These are phyloP conservation scores for Sapayoa aenigma DNA, from an alignment of 2,113 vertebrate genomes.

Conservation along the genomic window DNA sequence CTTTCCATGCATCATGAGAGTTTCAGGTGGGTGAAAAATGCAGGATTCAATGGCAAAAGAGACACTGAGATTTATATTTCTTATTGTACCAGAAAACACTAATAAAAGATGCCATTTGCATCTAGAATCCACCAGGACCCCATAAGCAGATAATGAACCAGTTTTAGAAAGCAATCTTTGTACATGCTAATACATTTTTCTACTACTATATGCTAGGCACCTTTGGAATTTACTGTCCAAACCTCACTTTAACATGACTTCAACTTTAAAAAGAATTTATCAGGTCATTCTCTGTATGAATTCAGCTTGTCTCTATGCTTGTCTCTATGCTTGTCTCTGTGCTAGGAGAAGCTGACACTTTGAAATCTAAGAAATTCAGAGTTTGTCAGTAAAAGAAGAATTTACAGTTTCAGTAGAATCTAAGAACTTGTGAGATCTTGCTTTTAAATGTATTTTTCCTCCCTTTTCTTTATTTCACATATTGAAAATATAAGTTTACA, in stretches of 20 bases:
- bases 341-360: not conserved
- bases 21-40: not conserved
- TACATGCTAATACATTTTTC: not conserved
- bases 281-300: conserved; percentile 2
- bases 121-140: not conserved
- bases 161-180: not conserved
- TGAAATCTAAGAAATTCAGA: not conserved
- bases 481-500: not conserved
- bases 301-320: not conserved
- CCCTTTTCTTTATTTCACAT: not conserved
- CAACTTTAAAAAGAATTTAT: conserved; percentile 8
- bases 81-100: not conserved
- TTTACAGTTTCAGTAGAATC: not conserved
- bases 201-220: not conserved
- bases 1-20: not conserved
- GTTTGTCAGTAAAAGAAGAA: not conserved
- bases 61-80: not conserved
- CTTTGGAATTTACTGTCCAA: conserved; percentile 2
- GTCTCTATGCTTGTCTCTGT: too few species aligned
- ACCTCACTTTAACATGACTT: not conserved
- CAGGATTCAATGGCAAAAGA: not conserved
- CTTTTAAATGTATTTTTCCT: not conserved
- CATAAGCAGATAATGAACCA: not conserved
- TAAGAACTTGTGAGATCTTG: not conserved
- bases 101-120: not conserved